Base-by-base conservation (phyloP, 2,888 invertebrate species). In the Tetranychus truncatus region DNA sequence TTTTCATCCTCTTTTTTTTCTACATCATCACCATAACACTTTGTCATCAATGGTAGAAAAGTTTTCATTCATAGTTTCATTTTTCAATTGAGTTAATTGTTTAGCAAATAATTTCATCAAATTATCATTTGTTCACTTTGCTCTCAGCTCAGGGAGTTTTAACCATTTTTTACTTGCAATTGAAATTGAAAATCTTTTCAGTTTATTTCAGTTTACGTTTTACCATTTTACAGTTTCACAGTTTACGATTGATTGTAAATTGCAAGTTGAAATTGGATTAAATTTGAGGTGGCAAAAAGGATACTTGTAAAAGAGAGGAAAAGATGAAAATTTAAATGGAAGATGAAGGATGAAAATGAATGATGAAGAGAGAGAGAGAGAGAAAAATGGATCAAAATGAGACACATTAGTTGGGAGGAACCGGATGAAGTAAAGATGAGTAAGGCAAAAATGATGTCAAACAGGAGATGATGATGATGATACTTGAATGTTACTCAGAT, bases 361-460 rank as follows among this genome's bases (percentile, higher is more conserved):
- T 55, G 55, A 7, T 15, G 34, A 55, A 55, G 7, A 15, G 55
- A 15, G 15, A 55, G 7, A 15, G 55, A 15, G 15, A 55, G 55
- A 46, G 46, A 55, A 55, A 11, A 55, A 15, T 7, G 15, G 11
- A 55, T 15, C 15, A 55, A 24, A 11, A 69, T 69, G n/a, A 69
- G 9, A 24, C 21, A 69, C 34, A 24, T 24, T 34, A 11, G 69
- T 69, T 34, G 34, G 21, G 69, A 24, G 21, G 21, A 69, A 24
- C 34, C 34, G 34, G 69, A 24, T 69, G 69, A 69, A 69, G 69
- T 24, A 69, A 69, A 24, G 69, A 69, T 69, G 69, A 69, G 69
- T 18, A 20, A 66, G 18, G 20, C 18, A 66, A 66, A 66, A 18
- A 66, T 20, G 66, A 66, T 18, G 66, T 18, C 66, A 66, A 66